Base-by-base conservation (phyloP, 2,797 vertebrate genomes). In the Lacerta viridis region DNA sequence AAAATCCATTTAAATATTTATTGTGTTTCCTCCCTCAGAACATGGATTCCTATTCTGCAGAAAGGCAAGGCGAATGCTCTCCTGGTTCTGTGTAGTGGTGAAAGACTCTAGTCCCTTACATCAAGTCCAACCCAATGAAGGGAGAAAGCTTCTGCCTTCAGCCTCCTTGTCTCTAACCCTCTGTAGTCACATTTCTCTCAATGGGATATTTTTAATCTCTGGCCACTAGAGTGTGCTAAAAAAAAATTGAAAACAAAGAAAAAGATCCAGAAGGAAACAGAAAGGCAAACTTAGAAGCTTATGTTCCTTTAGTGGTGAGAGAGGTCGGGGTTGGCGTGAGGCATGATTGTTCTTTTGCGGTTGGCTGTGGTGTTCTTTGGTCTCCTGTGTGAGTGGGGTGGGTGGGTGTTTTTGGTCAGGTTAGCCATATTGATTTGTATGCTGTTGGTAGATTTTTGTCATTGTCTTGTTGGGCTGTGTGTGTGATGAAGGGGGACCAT, bases 151-250 rank as follows among this genome's bases (percentile, higher is more conserved):
- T 68, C 29, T 18, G 55, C 20, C n/a, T 86, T 55, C 64, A 69
- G 20, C 27, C 36, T 64, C 61, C 13, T 36, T 81, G 61, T 66
- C 80, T 81, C 23, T 23, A 64, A 64, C 61, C 50, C 50, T 13
- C 50, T 15, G 6, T 59, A 9, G 64, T 27, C 46, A 5, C 50
- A 17, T 55, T 68, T 50, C 18, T 59, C n/a, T 66, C 29, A 81
- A 3, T 80, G 13, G 29, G 23, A 33, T 23, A 64, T 17, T 68
- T 69, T 71, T 72, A 20, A 80, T 41, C 55, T 87, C 50, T 87
- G 39, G 55, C 55, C 86, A 87, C 55, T 75, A 75, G 79, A 74
- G 36, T 64, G 50, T 87, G 69, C 79, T 82, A 66, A 20, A 82
- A 66, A 20, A 82, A 87, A 87, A 82, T 36, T 87, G 55, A 50